Evolutionary conservation across 37 sponge, comb jelly and placozoan species (phyloP), one percentile per base, ranked within the genome.

Genomic region (Bolinopsis microptera): DNA sequence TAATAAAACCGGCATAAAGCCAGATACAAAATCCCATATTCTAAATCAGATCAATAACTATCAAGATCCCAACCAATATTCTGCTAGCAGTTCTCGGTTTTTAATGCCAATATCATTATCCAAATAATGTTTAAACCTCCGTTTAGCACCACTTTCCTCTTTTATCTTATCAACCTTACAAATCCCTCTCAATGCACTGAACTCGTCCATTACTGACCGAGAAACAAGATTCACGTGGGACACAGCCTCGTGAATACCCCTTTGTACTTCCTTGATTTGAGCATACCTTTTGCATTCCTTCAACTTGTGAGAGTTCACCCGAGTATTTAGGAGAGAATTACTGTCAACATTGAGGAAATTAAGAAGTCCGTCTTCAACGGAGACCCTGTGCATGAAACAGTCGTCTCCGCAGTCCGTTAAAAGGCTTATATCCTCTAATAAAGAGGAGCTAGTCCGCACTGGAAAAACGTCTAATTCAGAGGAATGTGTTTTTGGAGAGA

Each of bases 111-210:
- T 3, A 22, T 86, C 61, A n/a, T 30, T 41, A 0, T 86, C 61
- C 31, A 86, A 40, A 23, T 86, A 86, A 40, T 86, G 90, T n/a
- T 39, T 41, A 23, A 86, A 86, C 27, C 90, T 38, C 28, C 90
- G 90, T 40, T 41, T 86, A 23, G 28, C 3, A 0, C 90, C 90
- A n/a, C n/a, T 41, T 1, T 86, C 90, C 90, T 86, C 90, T 25
- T 86, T 86, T 22, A 86, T 41, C 61, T 18, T 86, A 23, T 86
- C 90, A 1, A 48, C 26, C 5, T 26, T 38, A 40, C 90, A 86
- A 24, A 86, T 86, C 41, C 13, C 3, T 40, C 90, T 86, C 18
- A 86, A 28, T 1, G 48, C 61, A 24, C 90, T 86, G 16, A 86
- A 86, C 40, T 86, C 90, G 30, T 86, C 90, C 61, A 77, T 77